Base-by-base conservation (phyloP, 1,140 invertebrate genomes). In the Saccostrea cuccullata region DNA sequence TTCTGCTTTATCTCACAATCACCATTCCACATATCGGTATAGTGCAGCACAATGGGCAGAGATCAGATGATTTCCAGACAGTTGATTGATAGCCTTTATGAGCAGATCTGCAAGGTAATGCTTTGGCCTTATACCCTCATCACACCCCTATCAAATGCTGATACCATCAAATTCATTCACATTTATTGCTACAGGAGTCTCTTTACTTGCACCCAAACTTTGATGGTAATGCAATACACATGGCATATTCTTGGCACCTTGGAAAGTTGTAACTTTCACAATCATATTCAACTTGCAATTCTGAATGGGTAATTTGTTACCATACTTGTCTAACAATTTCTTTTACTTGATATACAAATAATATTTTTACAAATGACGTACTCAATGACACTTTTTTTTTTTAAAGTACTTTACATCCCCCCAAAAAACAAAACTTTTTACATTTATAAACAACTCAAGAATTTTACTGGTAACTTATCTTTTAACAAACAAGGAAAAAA, bases 81-180 rank as follows among this genome's bases (percentile, higher is more conserved):
- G 30, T 36, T 77, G 70, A 77, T 77, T 77, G 70, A 77, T 77
- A 26, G 70, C 30, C 26, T 77, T 36, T 30, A 26, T 77, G 70
- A 15, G 70, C 23, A 30, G 70, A 77, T 77, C 70, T 77, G 15
- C 26, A 77, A 12, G 70, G 70, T 36, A 77, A 64, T 30, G 70
- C 70, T 26, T 6, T 6, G 6, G n/a, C n/a, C 58, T 20, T 20
- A 64, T 17, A 30, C 70, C 70, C 23, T 67, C 58, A 77, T 77
- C 70, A 36, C 70, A 77, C 30, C 58, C 30, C 23, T 12, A 77
- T 77, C 70, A 36, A 77, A 11, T 36, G 30, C 9, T 77, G 70
- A 77, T 77, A 64, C 58, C 9, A 67, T 67, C 60, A 67, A 67
- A 67, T 67, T 67, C 60, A 67, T 67, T 67, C 60, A 67, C 60